These are phyloP conservation scores for Megaleporinus macrocephalus DNA, from an alignment of 2,113 vertebrate genomes.

Conservation along the genomic window DNA sequence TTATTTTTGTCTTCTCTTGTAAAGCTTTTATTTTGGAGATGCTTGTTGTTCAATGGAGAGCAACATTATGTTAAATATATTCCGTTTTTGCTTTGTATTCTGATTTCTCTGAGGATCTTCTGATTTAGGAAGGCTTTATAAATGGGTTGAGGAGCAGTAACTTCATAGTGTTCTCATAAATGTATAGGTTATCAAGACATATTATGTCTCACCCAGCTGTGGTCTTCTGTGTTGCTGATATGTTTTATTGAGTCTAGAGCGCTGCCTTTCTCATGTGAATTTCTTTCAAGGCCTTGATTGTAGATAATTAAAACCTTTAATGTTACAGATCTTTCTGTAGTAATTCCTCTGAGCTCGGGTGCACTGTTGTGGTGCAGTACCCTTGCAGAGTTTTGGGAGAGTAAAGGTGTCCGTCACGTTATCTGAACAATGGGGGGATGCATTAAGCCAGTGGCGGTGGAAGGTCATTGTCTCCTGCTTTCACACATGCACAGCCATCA, in stretches of 20 bases:
- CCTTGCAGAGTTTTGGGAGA: slow-evolving; percentile 30
- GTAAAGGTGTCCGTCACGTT: slow-evolving; percentile 42
- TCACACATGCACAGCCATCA: slow-evolving; percentile 50
- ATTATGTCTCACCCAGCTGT: neutral
- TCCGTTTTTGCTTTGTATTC: no score
- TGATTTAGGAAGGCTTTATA: no score
- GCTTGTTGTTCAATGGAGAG: no score
- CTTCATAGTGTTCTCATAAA: neutral
- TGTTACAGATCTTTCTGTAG: slow-evolving; percentile 7
- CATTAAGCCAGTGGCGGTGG: slow-evolving; percentile 25
- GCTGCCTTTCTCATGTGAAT: neutral
- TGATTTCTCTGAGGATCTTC: no score
- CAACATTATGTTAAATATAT: no score
- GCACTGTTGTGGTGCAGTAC: slow-evolving; percentile 9
- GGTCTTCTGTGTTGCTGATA: neutral
- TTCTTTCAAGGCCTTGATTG: neutral
- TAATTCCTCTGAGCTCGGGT: neutral
- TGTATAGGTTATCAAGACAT: neutral
- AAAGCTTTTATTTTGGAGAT: no score
- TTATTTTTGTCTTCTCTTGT: no score
- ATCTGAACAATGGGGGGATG: slow-evolving; percentile 9
- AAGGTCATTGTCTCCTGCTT: slow-evolving; percentile 47
- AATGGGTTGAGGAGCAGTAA: no score
- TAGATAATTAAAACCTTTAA: slow-evolving; percentile 14
- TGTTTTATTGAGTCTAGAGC: neutral